These are phyloP conservation scores for Eilema griseolum DNA, from an alignment of 2,888 invertebrate genomes.

Conservation along the genomic window DNA sequence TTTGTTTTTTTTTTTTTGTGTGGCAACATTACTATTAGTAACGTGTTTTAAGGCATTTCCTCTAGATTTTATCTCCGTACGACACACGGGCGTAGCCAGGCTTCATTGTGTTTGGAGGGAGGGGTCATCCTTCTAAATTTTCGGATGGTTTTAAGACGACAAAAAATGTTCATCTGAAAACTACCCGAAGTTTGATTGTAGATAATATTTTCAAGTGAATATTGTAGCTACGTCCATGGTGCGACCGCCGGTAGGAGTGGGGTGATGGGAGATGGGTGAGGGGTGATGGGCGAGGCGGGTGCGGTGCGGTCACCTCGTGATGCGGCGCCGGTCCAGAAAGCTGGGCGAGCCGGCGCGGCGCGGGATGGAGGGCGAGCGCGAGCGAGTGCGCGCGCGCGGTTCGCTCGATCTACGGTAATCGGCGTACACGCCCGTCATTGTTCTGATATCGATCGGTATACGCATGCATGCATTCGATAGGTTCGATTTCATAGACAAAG, in stretches of 20 bases:
- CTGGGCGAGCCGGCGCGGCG: conserved; percentile 97
- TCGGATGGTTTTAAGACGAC: too few species aligned
- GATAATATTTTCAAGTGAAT: too few species aligned
- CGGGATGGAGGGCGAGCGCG: conserved; percentile 95
- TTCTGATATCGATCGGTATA: conserved; percentile 65
- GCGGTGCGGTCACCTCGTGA: conserved; percentile 91
- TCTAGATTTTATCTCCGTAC: not conserved
- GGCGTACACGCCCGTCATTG: conserved; percentile 85
- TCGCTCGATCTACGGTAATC: conserved; percentile 84
- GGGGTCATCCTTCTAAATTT: too few species aligned
- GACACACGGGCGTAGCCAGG: not conserved
- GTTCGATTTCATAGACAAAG: conserved; percentile 48
- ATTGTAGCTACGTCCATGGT: not conserved
- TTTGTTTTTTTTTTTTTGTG: too few species aligned
- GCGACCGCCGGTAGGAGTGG: not conserved
- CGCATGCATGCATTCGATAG: conserved; percentile 53
- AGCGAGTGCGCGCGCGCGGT: conserved; percentile 61
- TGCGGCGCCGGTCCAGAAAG: conserved; percentile 96
- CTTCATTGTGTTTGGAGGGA: too few species aligned
- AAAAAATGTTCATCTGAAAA: too few species aligned
- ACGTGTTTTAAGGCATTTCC: too few species aligned
- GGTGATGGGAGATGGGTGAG: too few species aligned
- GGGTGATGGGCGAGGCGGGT: too few species aligned
- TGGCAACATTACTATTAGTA: too few species aligned
- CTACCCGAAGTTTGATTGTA: too few species aligned